Evolutionary conservation across 2,888 invertebrate species (phyloP).

Genomic region (Agonopterix subpropinquella): DNA sequence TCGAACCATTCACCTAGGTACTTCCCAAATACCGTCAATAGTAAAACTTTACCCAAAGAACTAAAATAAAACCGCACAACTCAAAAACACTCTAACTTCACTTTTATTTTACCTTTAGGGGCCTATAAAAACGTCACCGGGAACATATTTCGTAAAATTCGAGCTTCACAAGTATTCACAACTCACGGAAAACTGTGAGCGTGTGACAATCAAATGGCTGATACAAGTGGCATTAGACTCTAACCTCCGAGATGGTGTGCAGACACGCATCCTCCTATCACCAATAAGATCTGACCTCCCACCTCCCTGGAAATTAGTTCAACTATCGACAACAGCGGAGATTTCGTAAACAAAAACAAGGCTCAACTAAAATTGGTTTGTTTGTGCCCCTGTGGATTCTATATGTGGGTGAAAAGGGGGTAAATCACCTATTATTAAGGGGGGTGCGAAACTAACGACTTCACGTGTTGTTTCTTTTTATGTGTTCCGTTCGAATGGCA

Average conservation of each 20-base stretch:
- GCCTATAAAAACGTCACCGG: constrained; percentile 63
- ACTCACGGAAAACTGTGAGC: constrained; percentile 53
- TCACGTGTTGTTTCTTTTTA: constrained; percentile 67
- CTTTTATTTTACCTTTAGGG: constrained; percentile 59
- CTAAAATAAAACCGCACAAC: constrained; percentile 48
- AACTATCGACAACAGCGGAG: neutral
- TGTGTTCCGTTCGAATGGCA: constrained; percentile 57
- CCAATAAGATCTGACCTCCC: constrained; percentile 30
- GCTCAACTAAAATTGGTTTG: constrained; percentile 35
- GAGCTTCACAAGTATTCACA: constrained; percentile 31
- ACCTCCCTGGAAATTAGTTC: constrained; percentile 12
- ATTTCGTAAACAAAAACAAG: neutral
- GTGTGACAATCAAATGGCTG: constrained; percentile 69
- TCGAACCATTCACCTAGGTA: constrained; percentile 3
- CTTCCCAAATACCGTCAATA: neutral
- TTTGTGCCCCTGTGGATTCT: constrained; percentile 21
- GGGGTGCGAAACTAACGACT: constrained; percentile 69
- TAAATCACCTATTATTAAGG: constrained; percentile 68
- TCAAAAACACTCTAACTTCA: constrained; percentile 57
- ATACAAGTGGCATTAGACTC: constrained; percentile 69
- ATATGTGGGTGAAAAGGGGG: constrained; percentile 45
- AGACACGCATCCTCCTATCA: constrained; percentile 53
- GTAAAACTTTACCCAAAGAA: constrained; percentile 24
- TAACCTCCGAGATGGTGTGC: constrained; percentile 52
- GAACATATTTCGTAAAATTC: constrained; percentile 58